Evolutionary conservation across 1,140 invertebrate genomes (phyloP).

Genomic region (Sipha flava): DNA sequence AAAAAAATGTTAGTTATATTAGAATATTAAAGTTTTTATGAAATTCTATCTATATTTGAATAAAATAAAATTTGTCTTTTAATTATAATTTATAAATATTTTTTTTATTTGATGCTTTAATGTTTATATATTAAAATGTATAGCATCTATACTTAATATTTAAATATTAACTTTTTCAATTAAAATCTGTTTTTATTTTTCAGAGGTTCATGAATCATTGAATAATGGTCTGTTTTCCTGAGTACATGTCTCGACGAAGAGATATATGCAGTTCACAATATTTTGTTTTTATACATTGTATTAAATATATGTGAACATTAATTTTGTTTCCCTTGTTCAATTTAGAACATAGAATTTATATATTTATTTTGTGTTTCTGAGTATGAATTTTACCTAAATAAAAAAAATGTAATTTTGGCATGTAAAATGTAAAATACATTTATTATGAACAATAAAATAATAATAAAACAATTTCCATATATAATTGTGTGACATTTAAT

Average conservation of each 20-base stretch:
- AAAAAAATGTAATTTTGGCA: background rate
- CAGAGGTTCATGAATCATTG: slow-evolving; percentile 6
- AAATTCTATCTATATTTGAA: no score
- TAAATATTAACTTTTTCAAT: no score
- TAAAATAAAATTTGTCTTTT: no score
- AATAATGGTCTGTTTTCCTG: background rate
- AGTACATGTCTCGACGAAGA: background rate
- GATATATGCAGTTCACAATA: background rate
- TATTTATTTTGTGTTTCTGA: background rate
- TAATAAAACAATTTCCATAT: background rate
- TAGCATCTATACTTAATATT: no score
- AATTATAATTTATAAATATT: no score
- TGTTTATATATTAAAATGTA: no score
- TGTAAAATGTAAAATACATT: slow-evolving; percentile 21
- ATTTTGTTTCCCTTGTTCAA: background rate
- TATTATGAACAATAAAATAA: slow-evolving; percentile 9
- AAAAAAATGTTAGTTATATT: no score
- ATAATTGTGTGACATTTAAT: background rate
- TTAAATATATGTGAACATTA: background rate
- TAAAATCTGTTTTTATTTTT: no score
- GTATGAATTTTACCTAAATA: background rate
- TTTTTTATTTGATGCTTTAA: no score
- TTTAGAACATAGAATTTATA: slow-evolving; percentile 16
- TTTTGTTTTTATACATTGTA: background rate
- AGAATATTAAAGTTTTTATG: no score